phyloP scores from a whole-genome alignment of 2,113 vertebrate genomes.

The Chaetorhynchus papuensis region DNA sequence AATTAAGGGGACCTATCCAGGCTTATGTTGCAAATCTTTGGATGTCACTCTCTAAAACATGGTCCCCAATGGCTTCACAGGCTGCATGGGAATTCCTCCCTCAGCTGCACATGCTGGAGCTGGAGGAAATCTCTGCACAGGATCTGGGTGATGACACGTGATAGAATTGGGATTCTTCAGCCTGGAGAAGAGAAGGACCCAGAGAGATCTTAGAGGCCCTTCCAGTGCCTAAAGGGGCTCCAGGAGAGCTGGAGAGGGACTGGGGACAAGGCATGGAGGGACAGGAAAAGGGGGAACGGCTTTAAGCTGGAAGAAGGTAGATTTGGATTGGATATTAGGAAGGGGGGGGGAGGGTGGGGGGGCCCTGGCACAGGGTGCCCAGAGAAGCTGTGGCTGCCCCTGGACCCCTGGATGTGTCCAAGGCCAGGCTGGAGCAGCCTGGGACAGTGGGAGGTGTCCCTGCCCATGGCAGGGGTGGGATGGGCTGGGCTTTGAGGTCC shows the following conservation, averaged over 20 bases:
- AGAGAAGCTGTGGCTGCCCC: neutral
- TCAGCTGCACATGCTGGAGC: neutral
- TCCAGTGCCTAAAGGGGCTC: rapidly evolving
- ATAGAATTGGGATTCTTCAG: neutral
- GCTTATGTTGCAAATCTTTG: neutral
- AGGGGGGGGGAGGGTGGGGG: neutral
- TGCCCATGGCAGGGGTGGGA: neutral
- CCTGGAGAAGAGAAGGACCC: rapidly evolving
- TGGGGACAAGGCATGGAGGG: neutral
- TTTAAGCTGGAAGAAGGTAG: rapidly evolving
- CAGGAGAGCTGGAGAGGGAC: neutral
- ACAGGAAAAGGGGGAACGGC: neutral
- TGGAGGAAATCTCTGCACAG: neutral
- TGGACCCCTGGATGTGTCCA: neutral
- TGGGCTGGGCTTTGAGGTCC: rapidly evolving
- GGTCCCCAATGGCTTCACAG: neutral
- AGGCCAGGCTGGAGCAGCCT: neutral
- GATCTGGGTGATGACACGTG: too few species aligned
- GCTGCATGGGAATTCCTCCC: neutral
- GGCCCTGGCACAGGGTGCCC: neutral
- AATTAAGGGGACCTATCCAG: neutral
- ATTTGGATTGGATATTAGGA: neutral
- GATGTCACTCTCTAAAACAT: neutral
- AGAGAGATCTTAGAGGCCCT: neutral
- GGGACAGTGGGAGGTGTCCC: neutral